Conservation (phyloP, 2,797 vertebrate species). For the Oryzias sinensis region DNA sequence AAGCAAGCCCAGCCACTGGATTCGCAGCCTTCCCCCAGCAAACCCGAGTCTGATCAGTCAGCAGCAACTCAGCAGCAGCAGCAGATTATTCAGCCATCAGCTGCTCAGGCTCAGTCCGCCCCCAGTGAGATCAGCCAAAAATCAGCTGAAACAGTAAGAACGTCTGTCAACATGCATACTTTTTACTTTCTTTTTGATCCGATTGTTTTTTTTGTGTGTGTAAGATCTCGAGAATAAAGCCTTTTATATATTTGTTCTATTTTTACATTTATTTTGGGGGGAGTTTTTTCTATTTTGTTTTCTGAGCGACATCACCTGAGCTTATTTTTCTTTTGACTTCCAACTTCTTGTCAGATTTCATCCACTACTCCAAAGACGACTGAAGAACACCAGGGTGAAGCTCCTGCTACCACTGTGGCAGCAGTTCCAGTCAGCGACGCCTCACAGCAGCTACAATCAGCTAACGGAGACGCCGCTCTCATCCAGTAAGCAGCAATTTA, state of each 20-base stretch:
- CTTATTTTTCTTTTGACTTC: no score
- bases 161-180: not conserved
- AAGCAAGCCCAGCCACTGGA: slow-evolving; percentile 61
- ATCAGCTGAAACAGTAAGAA: slow-evolving; percentile 53
- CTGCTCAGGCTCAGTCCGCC: slow-evolving; percentile 27
- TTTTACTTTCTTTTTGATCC: not conserved
- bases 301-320: no score
- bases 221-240: no score
- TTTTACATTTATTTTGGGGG: no score
- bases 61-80: slow-evolving; percentile 39
- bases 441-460: slow-evolving; percentile 84
- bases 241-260: no score
- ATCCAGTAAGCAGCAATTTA: slow-evolving; percentile 79
- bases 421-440: slow-evolving; percentile 82
- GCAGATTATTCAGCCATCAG: slow-evolving; percentile 40
- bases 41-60: slow-evolving; percentile 31
- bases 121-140: slow-evolving; percentile 52
- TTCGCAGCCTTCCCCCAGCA: slow-evolving; percentile 49
- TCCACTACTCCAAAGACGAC: slow-evolving; percentile 87
- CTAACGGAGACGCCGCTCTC: slow-evolving; percentile 82
- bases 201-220: no score
- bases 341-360: slow-evolving; percentile 76
- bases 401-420: slow-evolving; percentile 80
- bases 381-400: slow-evolving; percentile 84
- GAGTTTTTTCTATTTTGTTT: no score